Evolutionary conservation across 2,888 invertebrate species (phyloP).

Genomic region (Archips crataeganus): DNA sequence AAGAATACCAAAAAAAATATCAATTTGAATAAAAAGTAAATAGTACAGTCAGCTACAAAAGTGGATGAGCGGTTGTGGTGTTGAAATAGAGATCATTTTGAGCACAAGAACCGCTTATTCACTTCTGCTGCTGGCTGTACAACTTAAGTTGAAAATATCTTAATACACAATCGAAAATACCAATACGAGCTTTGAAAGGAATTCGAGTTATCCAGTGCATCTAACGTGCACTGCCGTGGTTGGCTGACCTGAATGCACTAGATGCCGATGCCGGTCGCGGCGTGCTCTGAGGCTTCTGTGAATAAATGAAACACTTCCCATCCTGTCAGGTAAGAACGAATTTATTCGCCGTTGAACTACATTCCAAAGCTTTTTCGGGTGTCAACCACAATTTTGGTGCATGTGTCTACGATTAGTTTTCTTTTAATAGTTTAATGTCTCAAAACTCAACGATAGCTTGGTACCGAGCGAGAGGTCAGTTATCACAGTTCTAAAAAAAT

Average conservation of each 20-base stretch:
- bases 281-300: constrained; percentile 46
- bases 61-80: too few species aligned
- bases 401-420: neutral
- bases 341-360: constrained; percentile 22
- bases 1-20: too few species aligned
- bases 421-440: neutral
- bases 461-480: too few species aligned
- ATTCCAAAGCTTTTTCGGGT: neutral
- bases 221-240: constrained; percentile 46
- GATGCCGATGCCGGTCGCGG: constrained; percentile 56
- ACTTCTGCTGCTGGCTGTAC: too few species aligned
- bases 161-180: constrained; percentile 13
- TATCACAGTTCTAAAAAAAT: too few species aligned
- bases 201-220: constrained; percentile 57
- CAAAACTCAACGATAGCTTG: too few species aligned
- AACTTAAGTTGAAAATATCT: too few species aligned
- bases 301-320: constrained; percentile 45
- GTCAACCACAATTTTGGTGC: neutral
- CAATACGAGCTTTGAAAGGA: constrained; percentile 39
- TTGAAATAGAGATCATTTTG: too few species aligned
- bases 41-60: too few species aligned
- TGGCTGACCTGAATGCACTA: constrained; percentile 54
- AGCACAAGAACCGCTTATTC: too few species aligned
- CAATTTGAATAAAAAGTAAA: too few species aligned
- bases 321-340: constrained; percentile 15